phyloP scores from a whole-genome alignment of 1,140 invertebrate species.

The Druon quercuslanigerum region DNA sequence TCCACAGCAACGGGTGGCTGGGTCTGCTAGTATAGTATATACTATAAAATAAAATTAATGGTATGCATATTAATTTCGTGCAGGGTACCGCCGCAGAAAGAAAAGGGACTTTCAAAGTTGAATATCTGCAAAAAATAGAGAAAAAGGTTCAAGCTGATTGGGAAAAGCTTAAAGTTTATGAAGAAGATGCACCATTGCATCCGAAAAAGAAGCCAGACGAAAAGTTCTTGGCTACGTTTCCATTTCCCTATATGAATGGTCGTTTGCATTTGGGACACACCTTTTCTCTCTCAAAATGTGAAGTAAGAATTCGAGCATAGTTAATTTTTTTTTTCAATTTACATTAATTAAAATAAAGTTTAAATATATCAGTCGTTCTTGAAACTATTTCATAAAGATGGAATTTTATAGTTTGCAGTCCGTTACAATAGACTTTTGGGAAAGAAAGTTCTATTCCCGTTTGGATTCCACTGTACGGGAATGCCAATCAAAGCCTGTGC shows the following conservation, averaged over 20 bases:
- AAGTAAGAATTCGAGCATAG: constrained; percentile 74
- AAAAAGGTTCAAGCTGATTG: constrained; percentile 88
- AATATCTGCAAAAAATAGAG: constrained; percentile 93
- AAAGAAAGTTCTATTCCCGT: constrained; percentile 95
- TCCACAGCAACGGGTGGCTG: too few relatives aligned
- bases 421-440: constrained; percentile 94
- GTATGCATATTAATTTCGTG: too few relatives aligned
- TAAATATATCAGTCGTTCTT: constrained; percentile 20
- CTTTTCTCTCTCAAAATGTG: constrained; percentile 97
- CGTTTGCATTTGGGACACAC: constrained; percentile 97
- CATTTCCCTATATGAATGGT: constrained; percentile 99
- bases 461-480: constrained; percentile 99
- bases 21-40: too few relatives aligned
- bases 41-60: too few relatives aligned
- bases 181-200: constrained; percentile 84
- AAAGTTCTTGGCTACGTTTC: constrained; percentile 97
- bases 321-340: not conserved
- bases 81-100: constrained; percentile 77
- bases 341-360: constrained; percentile 41
- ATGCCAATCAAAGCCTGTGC: constrained; percentile 98
- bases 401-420: constrained; percentile 86
- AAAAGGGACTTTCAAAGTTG: constrained; percentile 95
- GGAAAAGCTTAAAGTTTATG: constrained; percentile 86
- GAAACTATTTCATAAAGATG: constrained; percentile 1
- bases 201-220: constrained; percentile 79